Percentiles rank a stretch among this genome's conserved stretches.
Conservation (phyloP, 2,797 vertebrate species). For the Pangasius krempfi region DNA sequence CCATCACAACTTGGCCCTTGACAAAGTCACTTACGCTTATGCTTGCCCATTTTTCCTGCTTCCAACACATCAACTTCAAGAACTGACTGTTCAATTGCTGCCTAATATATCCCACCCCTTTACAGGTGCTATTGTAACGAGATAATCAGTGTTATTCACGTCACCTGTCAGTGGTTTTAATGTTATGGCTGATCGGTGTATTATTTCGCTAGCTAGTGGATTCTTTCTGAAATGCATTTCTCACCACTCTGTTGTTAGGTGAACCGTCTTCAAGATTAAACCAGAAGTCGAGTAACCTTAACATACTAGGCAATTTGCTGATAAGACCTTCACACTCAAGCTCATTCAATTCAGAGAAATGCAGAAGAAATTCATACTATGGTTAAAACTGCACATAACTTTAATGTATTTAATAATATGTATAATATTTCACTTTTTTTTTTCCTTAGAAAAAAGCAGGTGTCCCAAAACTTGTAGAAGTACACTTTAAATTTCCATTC, state of each 20-base stretch:
- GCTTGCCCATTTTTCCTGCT: too few relatives aligned
- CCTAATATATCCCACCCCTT: too few relatives aligned
- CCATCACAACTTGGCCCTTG: too few relatives aligned
- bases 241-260: neutral
- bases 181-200: too few relatives aligned
- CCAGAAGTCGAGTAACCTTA: too few relatives aligned
- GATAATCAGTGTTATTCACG: too few relatives aligned
- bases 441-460: neutral
- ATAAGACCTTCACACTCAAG: neutral
- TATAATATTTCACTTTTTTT: neutral
- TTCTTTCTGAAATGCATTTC: neutral
- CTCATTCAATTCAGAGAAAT: neutral
- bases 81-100: too few relatives aligned
- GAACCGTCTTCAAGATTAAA: neutral
- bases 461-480: conserved; percentile 2
- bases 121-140: too few relatives aligned
- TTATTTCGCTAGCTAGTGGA: neutral
- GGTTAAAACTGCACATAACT: neutral
- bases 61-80: too few relatives aligned
- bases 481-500: neutral
- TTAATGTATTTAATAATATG: neutral
- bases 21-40: too few relatives aligned
- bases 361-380: neutral
- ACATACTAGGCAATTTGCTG: neutral
- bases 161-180: too few relatives aligned